Evolutionary conservation across 2,888 invertebrate genomes (phyloP), one percentile per base, ranked within the genome.

Genomic region (Philaethria dido): DNA sequence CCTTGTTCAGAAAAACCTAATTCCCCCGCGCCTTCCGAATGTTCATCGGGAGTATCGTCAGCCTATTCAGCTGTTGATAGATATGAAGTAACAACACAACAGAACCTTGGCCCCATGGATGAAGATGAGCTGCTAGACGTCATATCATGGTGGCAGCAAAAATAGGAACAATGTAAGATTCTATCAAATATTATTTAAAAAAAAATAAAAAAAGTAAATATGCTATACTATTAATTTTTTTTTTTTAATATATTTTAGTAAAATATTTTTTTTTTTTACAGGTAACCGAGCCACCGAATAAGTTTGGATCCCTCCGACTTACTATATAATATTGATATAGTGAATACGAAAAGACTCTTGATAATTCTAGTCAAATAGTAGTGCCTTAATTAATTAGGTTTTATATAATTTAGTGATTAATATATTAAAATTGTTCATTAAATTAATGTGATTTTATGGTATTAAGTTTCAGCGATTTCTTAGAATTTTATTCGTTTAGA

Each of bases 111-210:
- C 69, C 95, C 96, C 6, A 96, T 96, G 93, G 97, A 97, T 80
- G 97, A 97, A 83, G 98, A 98, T 75, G 97, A 97, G 79, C 94
- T 98, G 8, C 93, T 98, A 42, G 98, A 98, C 78, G 96, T 95
- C 74, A 96, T 97, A 77, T 95, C 96, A 60, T 96, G 95, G 94
- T 97, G 96, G 97, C 96, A 97, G 81, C 96, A 96, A 81, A 94
- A 94, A 92, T 93, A 93, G 81, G 77, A 75, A 75, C 77, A 75
- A 77, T 74, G 89, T 89, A 83, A 88, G 89, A 86, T 66, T 65
- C 29, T 47, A 36, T 62, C 47, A 33, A 50, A 48, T 69, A 2
- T 22, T 16, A 33, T 25, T 25, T 25, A 4, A 25, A 25, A n/a
- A n/a, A n/a, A n/a, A n/a, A n/a, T n/a, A n/a, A n/a, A n/a, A n/a